Conservation (phyloP, 1,140 invertebrate genomes). For the Dolichoris vasculosae region DNA sequence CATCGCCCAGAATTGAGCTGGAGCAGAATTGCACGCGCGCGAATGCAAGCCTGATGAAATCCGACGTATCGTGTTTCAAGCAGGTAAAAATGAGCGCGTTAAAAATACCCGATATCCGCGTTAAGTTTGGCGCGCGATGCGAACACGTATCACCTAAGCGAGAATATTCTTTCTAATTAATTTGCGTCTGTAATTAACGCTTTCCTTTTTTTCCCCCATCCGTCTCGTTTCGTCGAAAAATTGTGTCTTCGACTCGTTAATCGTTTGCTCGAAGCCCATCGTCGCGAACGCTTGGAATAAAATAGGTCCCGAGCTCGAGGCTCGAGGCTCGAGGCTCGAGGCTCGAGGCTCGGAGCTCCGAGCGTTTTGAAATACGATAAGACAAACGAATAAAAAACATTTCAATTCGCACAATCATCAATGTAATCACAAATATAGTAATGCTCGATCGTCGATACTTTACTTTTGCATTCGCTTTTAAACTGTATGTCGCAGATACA, state of each 20-base stretch:
- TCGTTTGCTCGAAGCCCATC: no score
- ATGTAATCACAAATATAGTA: slow-evolving; percentile 6
- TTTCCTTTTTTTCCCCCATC: no score
- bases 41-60: not conserved
- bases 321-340: not conserved
- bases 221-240: not conserved
- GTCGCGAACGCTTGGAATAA: not conserved
- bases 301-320: not conserved
- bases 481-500: not conserved
- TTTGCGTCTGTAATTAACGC: not conserved
- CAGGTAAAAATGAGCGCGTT: not conserved
- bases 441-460: not conserved
- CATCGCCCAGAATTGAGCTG: not conserved
- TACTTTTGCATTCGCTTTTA: not conserved
- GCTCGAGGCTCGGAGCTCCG: not conserved
- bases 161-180: not conserved
- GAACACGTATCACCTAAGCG: not conserved
- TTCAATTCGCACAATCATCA: slow-evolving; percentile 22
- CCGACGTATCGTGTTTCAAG: not conserved
- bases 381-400: slow-evolving; percentile 14
- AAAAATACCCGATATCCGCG: not conserved
- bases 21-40: not conserved
- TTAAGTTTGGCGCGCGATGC: not conserved
- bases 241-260: no score
- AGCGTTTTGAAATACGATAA: slow-evolving; percentile 19